Evolutionary conservation across 53 echinoderm and acorn worm species (phyloP), one percentile per base, ranked within the genome.

Genomic region (Echinarachnius parma): DNA sequence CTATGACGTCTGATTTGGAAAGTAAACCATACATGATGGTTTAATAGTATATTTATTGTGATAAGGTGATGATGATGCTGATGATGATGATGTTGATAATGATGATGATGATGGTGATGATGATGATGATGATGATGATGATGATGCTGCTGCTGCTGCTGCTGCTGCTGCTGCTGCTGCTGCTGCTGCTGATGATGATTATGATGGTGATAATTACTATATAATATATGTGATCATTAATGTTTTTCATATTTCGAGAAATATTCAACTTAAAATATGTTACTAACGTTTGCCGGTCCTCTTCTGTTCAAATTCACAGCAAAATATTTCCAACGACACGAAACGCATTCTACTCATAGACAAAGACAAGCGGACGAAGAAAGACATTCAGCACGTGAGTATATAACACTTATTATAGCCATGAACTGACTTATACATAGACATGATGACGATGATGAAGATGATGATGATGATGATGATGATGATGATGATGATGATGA

Each of bases 381-480:
- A 83, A 48, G 87, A 94, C 11, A 81, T 94, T 9, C 81, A 87
- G 34, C 89, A 90, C 23, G 95, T 94, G 79, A 86, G 88, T 66
- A 15, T 14, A n/a, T n/a, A n/a, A n/a, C n/a, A n/a, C n/a, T n/a
- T n/a, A n/a, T n/a, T n/a, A n/a, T n/a, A n/a, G n/a, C n/a, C n/a
- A n/a, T n/a, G n/a, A n/a, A n/a, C n/a, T n/a, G n/a, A n/a, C n/a
- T n/a, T n/a, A n/a, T n/a, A n/a, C n/a, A n/a, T n/a, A n/a, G n/a
- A n/a, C n/a, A n/a, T n/a, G n/a, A n/a, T n/a, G n/a, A n/a, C n/a
- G n/a, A n/a, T n/a, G n/a, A n/a, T n/a, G 13, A 15, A 11, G 3
- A 49, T 49, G 46, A 77, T 77, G 77, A 18, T 77, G 60, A 30
- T 15, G 53, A 52, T 52, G 53, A 52, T 52, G 63, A 63, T 63